A percentile compares a stretch with the other conserved stretches of the same genome.
Conservation (phyloP, 2,888 invertebrate species). For the Leucophenga montana region DNA sequence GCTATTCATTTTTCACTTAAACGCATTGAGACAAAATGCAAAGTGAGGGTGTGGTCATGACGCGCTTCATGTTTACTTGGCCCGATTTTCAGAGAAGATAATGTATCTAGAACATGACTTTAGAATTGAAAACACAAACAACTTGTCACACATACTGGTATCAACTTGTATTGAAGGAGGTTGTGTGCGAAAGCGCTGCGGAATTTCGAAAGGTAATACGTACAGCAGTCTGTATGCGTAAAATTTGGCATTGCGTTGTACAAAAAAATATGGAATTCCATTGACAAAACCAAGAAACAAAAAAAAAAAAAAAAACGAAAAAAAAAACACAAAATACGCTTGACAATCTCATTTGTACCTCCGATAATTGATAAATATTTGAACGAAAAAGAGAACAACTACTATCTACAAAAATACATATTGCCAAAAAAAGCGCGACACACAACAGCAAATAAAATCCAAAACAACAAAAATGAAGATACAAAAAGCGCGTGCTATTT, state of each 20-base stretch:
- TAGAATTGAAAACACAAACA: background rate
- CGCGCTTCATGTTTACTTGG: too few species aligned
- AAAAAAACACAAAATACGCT: constrained; percentile 1
- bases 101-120: too few species aligned
- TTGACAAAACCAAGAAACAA: constrained; percentile 9
- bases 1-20: too few species aligned
- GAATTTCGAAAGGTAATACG: background rate
- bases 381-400: background rate
- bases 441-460: background rate
- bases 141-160: too few species aligned
- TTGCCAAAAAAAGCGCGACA: background rate
- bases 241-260: constrained; percentile 8
- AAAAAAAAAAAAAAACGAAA: constrained; percentile 7
- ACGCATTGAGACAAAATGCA: too few species aligned
- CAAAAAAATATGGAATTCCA: background rate
- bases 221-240: constrained; percentile 15
- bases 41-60: too few species aligned
- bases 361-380: constrained; percentile 10
- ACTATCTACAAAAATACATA: background rate
- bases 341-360: background rate
- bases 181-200: background rate
- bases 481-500: constrained; percentile 21
- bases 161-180: background rate
- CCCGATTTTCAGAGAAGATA: too few species aligned
- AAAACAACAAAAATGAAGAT: constrained; percentile 14